Base-by-base conservation (phyloP, 2,797 vertebrate genomes). In the Poeciliopsis presidionis region DNA sequence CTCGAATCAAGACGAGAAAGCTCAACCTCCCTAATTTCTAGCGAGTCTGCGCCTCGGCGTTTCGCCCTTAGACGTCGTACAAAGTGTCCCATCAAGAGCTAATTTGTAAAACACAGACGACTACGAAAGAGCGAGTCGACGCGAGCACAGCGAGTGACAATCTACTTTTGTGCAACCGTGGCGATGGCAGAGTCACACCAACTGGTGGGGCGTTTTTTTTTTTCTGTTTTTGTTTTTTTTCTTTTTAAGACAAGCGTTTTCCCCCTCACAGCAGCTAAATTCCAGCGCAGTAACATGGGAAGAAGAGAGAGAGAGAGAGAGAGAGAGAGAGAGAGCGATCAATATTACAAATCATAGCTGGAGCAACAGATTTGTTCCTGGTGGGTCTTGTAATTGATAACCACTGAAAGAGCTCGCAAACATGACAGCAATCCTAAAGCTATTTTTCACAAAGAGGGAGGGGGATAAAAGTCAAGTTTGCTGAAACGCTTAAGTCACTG, bases 1-100 rank as follows among this genome's bases (percentile, higher is more conserved):
- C 88, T 72, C 0, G 61, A 81, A 90, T 83, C 79, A 75, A 84
- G 77, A 81, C 73, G 79, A 84, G 80, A 36, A 87, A 84, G 76
- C 79, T 55, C 49, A 30, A 57, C 79, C 82, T 87, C 80, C 83
- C 86, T 82, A 81, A 86, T 76, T 84, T 83, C 78, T 73, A 87
- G 7, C 33, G 7, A 78, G 51, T 57, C 51, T 13, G 36, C 12
- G 7, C 16, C 43, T 25, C 28, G 0, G 18, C 49, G 11, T 75
- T 47, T 22, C 1, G 20, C 9, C 59, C 63, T 65, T 47, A 13
- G 18, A 47, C 45, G 14, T 28, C 7, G 16, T 28, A 13, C 47
- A 63, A 47, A 61, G 36, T 45, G n/a, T 41, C 2, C 43, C 45
- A 11, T 59, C 30, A 20, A 25, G 72, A 25, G 80, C 86, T 86